phyloP scores from a whole-genome alignment of 2,113 vertebrate genomes.

The Melanerpes formicivorus region DNA sequence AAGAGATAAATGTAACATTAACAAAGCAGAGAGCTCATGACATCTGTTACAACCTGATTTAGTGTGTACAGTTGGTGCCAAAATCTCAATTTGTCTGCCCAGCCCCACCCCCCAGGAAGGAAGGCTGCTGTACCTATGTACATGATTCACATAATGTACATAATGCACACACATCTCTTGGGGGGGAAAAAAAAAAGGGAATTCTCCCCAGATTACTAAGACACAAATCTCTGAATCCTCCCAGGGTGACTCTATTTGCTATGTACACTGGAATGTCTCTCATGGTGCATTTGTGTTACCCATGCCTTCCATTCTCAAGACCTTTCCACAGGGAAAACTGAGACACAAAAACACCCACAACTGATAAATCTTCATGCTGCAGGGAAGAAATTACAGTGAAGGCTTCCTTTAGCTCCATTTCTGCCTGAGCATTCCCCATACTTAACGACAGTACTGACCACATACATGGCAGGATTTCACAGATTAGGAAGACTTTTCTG shows the following conservation, averaged over 20 bases:
- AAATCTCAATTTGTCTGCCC: neutral
- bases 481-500: neutral
- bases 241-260: neutral
- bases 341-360: neutral
- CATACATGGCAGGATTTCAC: neutral
- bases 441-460: neutral
- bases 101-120: neutral
- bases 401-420: neutral
- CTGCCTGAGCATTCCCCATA: neutral
- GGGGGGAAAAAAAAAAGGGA: neutral
- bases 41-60: neutral
- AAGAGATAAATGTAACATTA: neutral
- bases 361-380: neutral
- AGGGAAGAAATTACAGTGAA: neutral
- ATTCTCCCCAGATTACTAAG: neutral
- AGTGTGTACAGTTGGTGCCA: neutral
- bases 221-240: neutral
- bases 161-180: no score
- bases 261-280: neutral
- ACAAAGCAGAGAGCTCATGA: neutral
- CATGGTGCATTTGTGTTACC: neutral
- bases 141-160: neutral
- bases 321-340: neutral
- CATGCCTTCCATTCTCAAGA: neutral
- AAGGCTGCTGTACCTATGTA: neutral